Evolutionary conservation across 1,140 invertebrate species (phyloP).

Genomic region (Daktulosphaira vitifoliae): DNA sequence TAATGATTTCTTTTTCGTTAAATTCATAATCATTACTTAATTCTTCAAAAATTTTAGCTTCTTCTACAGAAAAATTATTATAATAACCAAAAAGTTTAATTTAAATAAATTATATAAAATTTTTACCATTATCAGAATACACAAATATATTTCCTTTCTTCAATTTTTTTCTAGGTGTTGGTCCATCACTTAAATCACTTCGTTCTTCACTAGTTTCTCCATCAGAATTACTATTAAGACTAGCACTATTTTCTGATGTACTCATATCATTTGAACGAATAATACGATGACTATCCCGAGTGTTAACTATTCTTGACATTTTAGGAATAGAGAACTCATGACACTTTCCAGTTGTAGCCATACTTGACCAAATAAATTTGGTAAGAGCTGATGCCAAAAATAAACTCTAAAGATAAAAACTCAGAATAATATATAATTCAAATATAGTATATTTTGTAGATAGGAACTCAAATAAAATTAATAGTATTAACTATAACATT

Average conservation of each 20-base stretch:
- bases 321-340: constrained; percentile 25
- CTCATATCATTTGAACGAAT: constrained; percentile 25
- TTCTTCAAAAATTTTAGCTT: constrained; percentile 39
- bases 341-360: constrained; percentile 44
- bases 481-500: too few relatives aligned
- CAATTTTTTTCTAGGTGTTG: constrained; percentile 48
- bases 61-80: constrained; percentile 32
- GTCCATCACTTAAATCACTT: constrained; percentile 44
- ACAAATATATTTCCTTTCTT: constrained; percentile 37
- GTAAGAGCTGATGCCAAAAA: constrained; percentile 79
- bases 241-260: constrained; percentile 30
- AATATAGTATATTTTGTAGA: too few relatives aligned
- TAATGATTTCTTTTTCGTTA: constrained; percentile 28
- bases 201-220: constrained; percentile 28
- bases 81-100: not conserved
- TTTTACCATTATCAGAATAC: constrained; percentile 33
- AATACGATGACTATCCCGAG: not conserved
- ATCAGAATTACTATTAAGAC: constrained; percentile 28
- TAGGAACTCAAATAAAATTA: too few relatives aligned
- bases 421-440: too few relatives aligned
- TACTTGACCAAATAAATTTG: constrained; percentile 79
- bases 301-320: constrained; percentile 13
- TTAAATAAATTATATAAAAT: not conserved
- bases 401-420: constrained; percentile 67
- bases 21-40: constrained; percentile 36